Conservation (phyloP, 1,140 invertebrate species). For the Drosophila watanabei region DNA sequence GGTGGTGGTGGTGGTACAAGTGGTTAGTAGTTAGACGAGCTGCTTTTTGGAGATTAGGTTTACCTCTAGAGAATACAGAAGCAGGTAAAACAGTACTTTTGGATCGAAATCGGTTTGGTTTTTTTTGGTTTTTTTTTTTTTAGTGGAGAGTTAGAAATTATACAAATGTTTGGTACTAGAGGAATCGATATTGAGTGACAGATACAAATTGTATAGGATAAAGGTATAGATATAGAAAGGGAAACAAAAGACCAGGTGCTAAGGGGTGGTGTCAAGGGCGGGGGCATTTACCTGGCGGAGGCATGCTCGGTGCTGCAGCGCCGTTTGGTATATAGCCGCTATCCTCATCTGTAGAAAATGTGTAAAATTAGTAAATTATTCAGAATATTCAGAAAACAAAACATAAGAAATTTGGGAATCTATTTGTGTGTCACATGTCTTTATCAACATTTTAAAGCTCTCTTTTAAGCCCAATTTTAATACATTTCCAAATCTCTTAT, state of each 20-base stretch:
- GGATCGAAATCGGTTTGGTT: conserved; percentile 28
- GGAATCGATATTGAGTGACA: conserved; percentile 59
- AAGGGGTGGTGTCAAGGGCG: neutral
- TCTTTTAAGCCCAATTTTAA: neutral
- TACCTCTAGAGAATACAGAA: conserved; percentile 80
- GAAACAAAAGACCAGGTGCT: conserved; percentile 40
- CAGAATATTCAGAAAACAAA: neutral
- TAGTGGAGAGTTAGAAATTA: conserved; percentile 52
- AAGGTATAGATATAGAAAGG: conserved; percentile 16
- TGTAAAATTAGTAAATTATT: neutral
- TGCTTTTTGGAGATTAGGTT: conserved; percentile 69
- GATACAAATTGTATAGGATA: conserved; percentile 41
- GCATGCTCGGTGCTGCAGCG: conserved; percentile 71
- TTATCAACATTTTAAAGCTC: no score
- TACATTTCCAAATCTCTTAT: neutral
- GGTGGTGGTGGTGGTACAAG: conserved; percentile 50
- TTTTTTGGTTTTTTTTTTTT: conserved; percentile 28
- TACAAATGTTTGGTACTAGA: conserved; percentile 62
- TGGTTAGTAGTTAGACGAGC: conserved; percentile 71
- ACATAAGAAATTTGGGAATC: neutral
- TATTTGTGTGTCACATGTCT: no score
- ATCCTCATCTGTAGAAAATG: conserved; percentile 65
- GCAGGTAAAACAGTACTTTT: conserved; percentile 70
- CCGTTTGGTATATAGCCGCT: conserved; percentile 83
- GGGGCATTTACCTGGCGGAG: conserved; percentile 82